Evolutionary conservation across 2,113 vertebrate species (phyloP).

Genomic region (Glaucomys volans): DNA sequence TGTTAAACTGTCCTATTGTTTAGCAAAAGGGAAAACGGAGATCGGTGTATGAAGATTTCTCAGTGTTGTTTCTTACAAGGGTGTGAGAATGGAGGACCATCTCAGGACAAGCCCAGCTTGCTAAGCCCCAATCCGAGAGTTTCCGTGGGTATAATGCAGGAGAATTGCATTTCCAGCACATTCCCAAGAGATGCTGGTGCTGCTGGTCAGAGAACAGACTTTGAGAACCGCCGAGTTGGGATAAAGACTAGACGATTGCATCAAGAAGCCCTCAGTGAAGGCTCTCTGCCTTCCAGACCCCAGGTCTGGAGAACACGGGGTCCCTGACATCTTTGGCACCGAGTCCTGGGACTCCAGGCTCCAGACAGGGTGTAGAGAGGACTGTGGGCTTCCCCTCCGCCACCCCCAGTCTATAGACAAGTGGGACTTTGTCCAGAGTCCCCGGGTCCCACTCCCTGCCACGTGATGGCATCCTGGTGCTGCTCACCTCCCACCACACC

Average conservation of each 20-base stretch:
- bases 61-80: neutral
- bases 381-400: neutral
- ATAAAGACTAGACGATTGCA: neutral
- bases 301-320: neutral
- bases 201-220: neutral
- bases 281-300: neutral
- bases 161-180: neutral
- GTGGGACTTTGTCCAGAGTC: constrained; percentile 60
- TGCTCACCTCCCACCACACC: constrained; percentile 51
- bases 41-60: neutral
- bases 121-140: neutral
- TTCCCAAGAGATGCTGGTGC: neutral
- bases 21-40: neutral
- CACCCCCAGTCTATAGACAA: neutral
- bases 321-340: neutral
- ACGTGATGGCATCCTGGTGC: constrained; percentile 46
- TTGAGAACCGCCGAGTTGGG: neutral
- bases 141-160: too few species aligned
- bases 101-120: neutral
- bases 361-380: neutral
- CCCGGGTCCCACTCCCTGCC: constrained; percentile 46
- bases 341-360: neutral
- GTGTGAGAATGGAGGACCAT: neutral
- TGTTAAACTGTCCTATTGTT: neutral
- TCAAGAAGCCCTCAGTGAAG: neutral